Evolutionary conservation across 2,113 vertebrate species (phyloP).

Genomic region (Oenanthe melanoleuca): DNA sequence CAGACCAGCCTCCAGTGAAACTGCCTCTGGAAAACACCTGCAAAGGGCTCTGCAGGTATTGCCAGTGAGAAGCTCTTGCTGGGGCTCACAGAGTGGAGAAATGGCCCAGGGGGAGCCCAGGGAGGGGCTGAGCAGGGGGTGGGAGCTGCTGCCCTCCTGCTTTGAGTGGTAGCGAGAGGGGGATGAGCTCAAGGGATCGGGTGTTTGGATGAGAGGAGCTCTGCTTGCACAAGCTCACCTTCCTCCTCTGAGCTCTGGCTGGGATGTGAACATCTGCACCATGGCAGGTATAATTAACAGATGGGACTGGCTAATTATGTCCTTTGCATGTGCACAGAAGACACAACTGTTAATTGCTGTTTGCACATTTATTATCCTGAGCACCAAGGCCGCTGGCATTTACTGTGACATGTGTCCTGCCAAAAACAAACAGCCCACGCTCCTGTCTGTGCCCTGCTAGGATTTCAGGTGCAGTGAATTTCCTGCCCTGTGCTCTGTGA

Average conservation of each 20-base stretch:
- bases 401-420: slow-evolving; percentile 38
- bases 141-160: neutral
- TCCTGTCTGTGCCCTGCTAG: neutral
- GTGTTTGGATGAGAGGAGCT: neutral
- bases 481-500: neutral
- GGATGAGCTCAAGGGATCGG: neutral
- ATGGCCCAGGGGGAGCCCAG: neutral
- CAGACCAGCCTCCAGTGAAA: neutral
- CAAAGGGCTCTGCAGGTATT: neutral
- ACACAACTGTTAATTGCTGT: slow-evolving; percentile 71
- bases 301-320: slow-evolving; percentile 74
- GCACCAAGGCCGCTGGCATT: slow-evolving; percentile 43
- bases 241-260: slow-evolving; percentile 42
- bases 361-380: slow-evolving; percentile 62
- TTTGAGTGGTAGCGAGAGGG: neutral
- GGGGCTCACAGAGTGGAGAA: neutral
- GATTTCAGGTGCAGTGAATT: neutral
- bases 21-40: neutral
- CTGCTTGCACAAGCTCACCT: slow-evolving; percentile 53
- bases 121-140: neutral
- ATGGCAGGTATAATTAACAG: slow-evolving; percentile 75
- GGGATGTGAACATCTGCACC: slow-evolving; percentile 55
- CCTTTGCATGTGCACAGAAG: slow-evolving; percentile 55
- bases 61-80: neutral
- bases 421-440: slow-evolving; percentile 50